phyloP scores from a whole-genome alignment of 2,113 vertebrate species.

The Grantiella picta region DNA sequence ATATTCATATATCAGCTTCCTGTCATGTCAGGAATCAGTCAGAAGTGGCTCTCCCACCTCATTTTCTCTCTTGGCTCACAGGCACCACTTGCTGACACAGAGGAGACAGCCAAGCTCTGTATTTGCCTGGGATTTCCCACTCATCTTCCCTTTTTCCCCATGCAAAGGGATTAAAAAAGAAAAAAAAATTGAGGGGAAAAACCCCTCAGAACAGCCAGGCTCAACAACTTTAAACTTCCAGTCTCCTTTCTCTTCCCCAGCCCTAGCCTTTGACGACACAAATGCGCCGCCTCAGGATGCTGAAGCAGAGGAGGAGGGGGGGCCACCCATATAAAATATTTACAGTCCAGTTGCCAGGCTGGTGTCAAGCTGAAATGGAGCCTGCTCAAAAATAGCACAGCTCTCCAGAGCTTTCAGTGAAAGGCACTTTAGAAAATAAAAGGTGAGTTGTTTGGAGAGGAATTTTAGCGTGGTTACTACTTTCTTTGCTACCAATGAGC shows the following conservation, averaged over 20 bases:
- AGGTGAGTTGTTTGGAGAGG: conserved; percentile 31
- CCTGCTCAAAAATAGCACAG: conserved; percentile 87
- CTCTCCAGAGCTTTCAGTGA: conserved; percentile 68
- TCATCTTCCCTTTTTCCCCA: not conserved
- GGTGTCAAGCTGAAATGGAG: conserved; percentile 85
- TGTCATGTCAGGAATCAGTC: not conserved
- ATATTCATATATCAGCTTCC: not conserved
- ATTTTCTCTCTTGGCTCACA: not conserved
- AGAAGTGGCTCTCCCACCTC: conserved; percentile 35
- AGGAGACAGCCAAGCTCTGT: not conserved
- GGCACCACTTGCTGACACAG: not conserved
- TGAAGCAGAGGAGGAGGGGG: not conserved
- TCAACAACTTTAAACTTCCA: not conserved
- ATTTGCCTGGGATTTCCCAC: not conserved
- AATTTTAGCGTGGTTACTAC: not conserved
- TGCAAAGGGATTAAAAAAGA: not conserved
- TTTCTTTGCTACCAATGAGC: not conserved
- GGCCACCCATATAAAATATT: conserved; percentile 80
- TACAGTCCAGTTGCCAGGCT: conserved; percentile 81
- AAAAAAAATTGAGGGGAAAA: accelerated
- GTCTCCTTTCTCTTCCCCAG: not conserved
- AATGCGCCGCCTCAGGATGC: conserved; percentile 21
- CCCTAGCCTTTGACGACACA: not conserved
- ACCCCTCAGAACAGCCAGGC: not conserved
- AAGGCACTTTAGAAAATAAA: conserved; percentile 53